Conservation (phyloP, 35 echinoderm and acorn worm genomes). For the Holothuria glaberrima region DNA sequence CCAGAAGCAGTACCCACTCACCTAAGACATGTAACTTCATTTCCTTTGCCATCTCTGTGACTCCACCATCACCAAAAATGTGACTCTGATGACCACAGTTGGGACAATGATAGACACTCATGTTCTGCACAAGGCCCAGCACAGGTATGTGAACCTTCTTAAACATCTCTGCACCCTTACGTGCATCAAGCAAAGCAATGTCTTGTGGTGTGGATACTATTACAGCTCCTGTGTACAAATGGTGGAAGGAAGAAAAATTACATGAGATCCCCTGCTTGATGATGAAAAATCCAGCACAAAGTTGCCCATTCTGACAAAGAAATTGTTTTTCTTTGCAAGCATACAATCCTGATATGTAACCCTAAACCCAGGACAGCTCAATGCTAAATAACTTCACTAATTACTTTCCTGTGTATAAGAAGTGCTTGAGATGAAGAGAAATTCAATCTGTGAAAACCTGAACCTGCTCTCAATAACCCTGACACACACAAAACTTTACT, state of each 20-base stretch:
- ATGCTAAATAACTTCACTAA: no score
- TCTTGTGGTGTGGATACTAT: conserved; percentile 99
- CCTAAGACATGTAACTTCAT: conserved; percentile 81
- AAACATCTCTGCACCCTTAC: conserved; percentile 95
- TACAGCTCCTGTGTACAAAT: conserved; percentile 72
- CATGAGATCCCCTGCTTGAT: background rate
- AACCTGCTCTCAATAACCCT: no score
- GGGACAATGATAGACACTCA: conserved; percentile 96
- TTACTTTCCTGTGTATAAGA: no score
- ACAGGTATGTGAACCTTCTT: conserved; percentile 92
- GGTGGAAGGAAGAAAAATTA: background rate
- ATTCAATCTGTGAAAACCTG: no score
- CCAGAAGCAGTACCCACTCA: no score
- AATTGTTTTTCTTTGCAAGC: no score
- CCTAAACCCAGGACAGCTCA: no score
- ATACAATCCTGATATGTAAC: no score
- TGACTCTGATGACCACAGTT: conserved; percentile 92
- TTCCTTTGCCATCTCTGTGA: conserved; percentile 65
- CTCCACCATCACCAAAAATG: conserved; percentile 95
- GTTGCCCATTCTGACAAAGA: no score
- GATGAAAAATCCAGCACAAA: no score
- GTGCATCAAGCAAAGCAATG: conserved; percentile 95
- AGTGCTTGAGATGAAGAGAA: no score
- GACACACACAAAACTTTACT: no score
- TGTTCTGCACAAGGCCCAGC: conserved; percentile 88